Base-by-base conservation (phyloP, 2,888 invertebrate genomes). In the Drosophila mayaguana region DNA sequence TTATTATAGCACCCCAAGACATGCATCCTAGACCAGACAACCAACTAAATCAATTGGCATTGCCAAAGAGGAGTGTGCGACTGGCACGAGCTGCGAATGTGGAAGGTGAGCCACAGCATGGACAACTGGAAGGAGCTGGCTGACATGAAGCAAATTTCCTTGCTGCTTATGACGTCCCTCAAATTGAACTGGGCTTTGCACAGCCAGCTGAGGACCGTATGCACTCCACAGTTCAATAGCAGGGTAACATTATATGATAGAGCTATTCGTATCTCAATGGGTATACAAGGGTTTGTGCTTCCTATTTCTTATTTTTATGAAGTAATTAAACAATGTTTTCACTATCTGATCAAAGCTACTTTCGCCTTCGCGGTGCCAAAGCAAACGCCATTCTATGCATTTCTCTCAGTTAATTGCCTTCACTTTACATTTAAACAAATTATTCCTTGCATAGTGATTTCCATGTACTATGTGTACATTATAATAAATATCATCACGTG, bases 1-100 rank as follows among this genome's bases (percentile, higher is more conserved):
- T 89, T 89, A 84, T 89, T 84, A 67, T 51, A 67, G 59, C 66
- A 61, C 34, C 60, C 25, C 2, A 60, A 57, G 65, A 63, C 80
- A 77, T 79, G 76, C 61, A 63, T 71, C 80, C 71, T 48, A 59
- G 48, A 48, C 38, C 34, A 43, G 32, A 6, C 36, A 36, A 28
- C 54, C 25, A 34, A 20, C 32, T 51, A 38, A 43, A 60, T 18
- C 42, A 57, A 51, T 68, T 57, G 67, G 43, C 69, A 32, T n/a
- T 32, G 36, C 18, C 22, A n/a, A 34, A 42, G 62, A 32, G 57
- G 32, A 32, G 60, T 63, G 46, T 69, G 61, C 61, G 25, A 50
- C 28, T 28, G 50, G 20, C 72, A 65, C 59, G 34, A 63, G 45
- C 40, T 43, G 51, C 43, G 25, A n/a, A 20, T 36, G 8, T 18